Base-by-base conservation (phyloP, 2,888 invertebrate genomes). In the Drosophila imparisetae region DNA sequence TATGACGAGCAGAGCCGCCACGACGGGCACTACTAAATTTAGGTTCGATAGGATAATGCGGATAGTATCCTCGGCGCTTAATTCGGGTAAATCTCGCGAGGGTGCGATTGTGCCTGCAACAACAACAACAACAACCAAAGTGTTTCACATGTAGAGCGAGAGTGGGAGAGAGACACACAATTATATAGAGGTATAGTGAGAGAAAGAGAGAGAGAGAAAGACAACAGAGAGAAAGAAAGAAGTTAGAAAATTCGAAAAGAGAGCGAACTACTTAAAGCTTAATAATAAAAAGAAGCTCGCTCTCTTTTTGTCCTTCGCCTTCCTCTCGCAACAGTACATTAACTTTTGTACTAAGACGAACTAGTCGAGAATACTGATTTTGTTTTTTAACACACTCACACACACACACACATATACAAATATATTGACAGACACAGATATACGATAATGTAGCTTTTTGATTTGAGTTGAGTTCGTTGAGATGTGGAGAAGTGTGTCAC, bases 31-130 rank as follows among this genome's bases (percentile, higher is more conserved):
- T 94, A 98, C 97, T 92, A 98, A 96, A 95, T 98, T 97, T 93
- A 98, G 95, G 94, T 98, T 97, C 91, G 97, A 96, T 94, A 97
- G 95, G 93, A 98, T 95, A 92, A 97, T 96, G 95, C 96, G 96
- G 94, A 97, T 95, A 88, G 97, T 96, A 93, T 96, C 96, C 94
- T 97, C 96, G 91, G 95, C 94, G 91, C 96, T 96, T 91, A 95
- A 94, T 90, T 95, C 94, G 92, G 96, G 96, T 91, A 96, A 94
- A 93, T 97, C 97, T 93, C 97, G 96, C 93, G 96, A 96, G 94
- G 97, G 97, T 94, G 98, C 97, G 94, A 98, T 96, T 94, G 97
- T 97, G 96, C 97, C 97, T 98, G 97, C 95, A 97, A 97, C 95
- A 94, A 93, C 93, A 94, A 93, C 92, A 82, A 85, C 86, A 81